phyloP scores from a whole-genome alignment of 2,888 invertebrate genomes.

The Lumbricus terrestris region DNA sequence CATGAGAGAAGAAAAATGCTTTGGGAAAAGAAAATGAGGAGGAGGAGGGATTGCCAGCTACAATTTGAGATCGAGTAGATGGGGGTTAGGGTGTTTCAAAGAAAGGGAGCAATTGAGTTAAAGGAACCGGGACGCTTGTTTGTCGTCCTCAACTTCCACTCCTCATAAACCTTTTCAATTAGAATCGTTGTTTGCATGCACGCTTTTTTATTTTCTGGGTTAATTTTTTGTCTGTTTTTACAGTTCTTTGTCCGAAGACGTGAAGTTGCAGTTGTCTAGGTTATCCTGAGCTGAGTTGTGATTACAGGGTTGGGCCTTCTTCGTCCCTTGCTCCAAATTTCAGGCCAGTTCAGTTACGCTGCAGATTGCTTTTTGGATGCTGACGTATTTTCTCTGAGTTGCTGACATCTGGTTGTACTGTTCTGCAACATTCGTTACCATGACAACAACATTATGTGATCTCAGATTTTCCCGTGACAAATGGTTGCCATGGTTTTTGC shows the following conservation, averaged over 20 bases:
- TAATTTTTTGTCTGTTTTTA: background rate
- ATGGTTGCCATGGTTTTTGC: background rate
- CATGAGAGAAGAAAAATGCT: no score
- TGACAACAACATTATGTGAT: background rate
- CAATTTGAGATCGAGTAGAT: no score
- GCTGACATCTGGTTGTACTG: background rate
- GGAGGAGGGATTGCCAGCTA: no score
- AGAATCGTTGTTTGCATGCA: background rate
- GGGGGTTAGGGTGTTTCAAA: no score
- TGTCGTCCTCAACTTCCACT: background rate
- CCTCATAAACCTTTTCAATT: background rate
- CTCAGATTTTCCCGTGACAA: background rate
- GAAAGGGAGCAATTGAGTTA: no score
- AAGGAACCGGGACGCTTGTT: no score
- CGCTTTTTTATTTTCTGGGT: background rate
- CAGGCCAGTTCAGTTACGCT: background rate
- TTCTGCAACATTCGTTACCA: background rate
- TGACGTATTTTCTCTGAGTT: background rate
- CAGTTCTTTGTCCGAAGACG: constrained; percentile 14
- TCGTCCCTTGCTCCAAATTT: background rate
- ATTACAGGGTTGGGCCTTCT: background rate
- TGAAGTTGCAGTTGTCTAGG: background rate
- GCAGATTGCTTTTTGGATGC: background rate
- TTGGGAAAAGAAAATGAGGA: no score
- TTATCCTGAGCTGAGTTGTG: background rate